These are phyloP conservation scores for Julus scanicus DNA, from an alignment of 2,888 invertebrate species.

Conservation along the genomic window DNA sequence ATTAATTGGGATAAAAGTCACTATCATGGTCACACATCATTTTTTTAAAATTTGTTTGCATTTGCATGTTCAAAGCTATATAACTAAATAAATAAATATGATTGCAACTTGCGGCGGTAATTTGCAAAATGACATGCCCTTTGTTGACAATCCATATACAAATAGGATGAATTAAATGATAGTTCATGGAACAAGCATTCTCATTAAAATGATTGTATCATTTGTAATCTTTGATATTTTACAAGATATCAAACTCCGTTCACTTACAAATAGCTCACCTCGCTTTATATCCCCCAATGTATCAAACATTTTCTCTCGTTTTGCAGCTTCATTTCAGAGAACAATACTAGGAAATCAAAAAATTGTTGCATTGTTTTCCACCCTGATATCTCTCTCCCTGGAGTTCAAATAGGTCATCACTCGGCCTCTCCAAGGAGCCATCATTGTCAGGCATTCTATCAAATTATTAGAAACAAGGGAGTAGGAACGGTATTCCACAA, in stretches of 20 bases:
- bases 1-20: too few relatives aligned
- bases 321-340: background rate
- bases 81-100: too few relatives aligned
- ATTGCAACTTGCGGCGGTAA: too few relatives aligned
- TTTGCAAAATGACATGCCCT: too few relatives aligned
- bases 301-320: background rate
- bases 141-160: too few relatives aligned
- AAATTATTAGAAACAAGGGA: slow-evolving; percentile 24
- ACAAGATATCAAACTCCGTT: background rate
- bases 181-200: too few relatives aligned
- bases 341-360: background rate
- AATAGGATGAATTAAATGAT: too few relatives aligned
- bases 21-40: too few relatives aligned
- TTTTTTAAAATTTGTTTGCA: too few relatives aligned
- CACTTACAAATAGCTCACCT: background rate
- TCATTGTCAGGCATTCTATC: slow-evolving; percentile 39
- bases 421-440: background rate
- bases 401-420: slow-evolving; percentile 32
- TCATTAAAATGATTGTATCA: background rate
- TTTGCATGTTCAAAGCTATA: too few relatives aligned
- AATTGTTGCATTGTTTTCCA: slow-evolving; percentile 13
- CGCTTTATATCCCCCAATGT: background rate
- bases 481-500: slow-evolving; percentile 35
- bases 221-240: background rate
- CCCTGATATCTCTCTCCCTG: slow-evolving; percentile 30